Evolutionary conservation across 1,140 invertebrate genomes (phyloP), one percentile per base, ranked within the genome.

Genomic region (Holotrichia oblita): DNA sequence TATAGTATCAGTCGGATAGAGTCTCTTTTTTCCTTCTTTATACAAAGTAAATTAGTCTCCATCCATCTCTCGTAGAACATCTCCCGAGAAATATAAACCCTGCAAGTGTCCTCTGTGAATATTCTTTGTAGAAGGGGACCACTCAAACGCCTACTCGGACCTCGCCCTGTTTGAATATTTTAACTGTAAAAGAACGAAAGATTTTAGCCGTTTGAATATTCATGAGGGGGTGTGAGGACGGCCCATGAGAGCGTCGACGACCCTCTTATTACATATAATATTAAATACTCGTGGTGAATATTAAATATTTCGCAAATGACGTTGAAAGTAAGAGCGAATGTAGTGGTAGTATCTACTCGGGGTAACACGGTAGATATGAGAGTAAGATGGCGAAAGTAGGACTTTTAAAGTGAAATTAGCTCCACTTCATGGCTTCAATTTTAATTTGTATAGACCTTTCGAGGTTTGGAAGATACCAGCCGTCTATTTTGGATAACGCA

Each of bases 61-160:
- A 34, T 34, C 2, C 27, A 34, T 2, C 4, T 34, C 4, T 4
- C 27, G 27, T 34, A 34, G 27, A 34, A 34, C 27, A 34, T 34
- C 27, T 34, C 4, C 27, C 4, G 27, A 34, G 27, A 34, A 34
- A 34, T 34, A 34, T 4, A 34, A 34, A 34, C 27, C 27, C 27
- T 1, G 27, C 27, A 34, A 34, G 27, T 34, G 27, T 34, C 27
- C 27, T 34, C 27, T 34, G 27, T 34, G n/a, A n/a, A n/a, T n/a
- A n/a, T n/a, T n/a, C n/a, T n/a, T n/a, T 4, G 2, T 34, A 1
- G 27, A 34, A 4, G 27, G 4, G 27, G 27, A 34, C 27, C 27
- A 4, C 27, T 77, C 85, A 55, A 81, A 82, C 40, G 59, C 77
- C n/a, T 76, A 27, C 20, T 78, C 61, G 44, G 72, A 55, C 14